Conservation (phyloP, 2,888 invertebrate genomes). For the Eupithecia abbreviata region DNA sequence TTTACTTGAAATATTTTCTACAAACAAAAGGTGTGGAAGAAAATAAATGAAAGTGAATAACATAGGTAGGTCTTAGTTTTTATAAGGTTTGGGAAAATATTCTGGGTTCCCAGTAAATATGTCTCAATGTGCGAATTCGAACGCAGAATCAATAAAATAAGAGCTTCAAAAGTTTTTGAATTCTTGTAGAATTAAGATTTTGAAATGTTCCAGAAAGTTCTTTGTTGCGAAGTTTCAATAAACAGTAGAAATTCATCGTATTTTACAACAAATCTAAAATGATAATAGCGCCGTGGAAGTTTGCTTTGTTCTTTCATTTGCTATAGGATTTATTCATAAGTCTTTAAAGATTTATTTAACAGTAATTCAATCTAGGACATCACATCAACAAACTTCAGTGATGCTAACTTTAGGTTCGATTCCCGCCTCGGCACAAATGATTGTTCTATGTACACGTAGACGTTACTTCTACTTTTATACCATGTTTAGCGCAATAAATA, state of each 20-base stretch:
- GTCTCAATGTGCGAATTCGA: neutral
- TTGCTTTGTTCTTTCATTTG: neutral
- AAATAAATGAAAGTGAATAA: neutral
- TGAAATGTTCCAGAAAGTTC: neutral
- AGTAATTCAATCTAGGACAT: neutral
- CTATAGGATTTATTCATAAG: neutral
- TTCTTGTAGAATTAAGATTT: neutral
- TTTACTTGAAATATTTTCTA: neutral
- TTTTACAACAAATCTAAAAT: constrained; percentile 10
- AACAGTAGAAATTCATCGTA: neutral
- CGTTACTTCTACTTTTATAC: too few relatives aligned
- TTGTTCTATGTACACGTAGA: neutral
- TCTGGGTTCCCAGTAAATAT: neutral
- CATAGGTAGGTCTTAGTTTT: neutral
- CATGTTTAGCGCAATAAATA: too few relatives aligned
- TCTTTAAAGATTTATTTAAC: neutral
- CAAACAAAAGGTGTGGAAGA: neutral
- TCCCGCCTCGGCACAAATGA: neutral
- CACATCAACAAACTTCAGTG: neutral
- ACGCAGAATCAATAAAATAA: neutral
- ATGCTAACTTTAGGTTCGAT: neutral
- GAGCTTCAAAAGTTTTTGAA: neutral
- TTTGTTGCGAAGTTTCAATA: constrained; percentile 4
- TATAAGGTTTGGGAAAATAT: neutral
- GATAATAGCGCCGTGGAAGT: constrained; percentile 6